A percentile compares a stretch with the other conserved stretches of the same genome.
Conservation (phyloP, 2,797 vertebrate genomes). For the Amblyraja radiata region DNA sequence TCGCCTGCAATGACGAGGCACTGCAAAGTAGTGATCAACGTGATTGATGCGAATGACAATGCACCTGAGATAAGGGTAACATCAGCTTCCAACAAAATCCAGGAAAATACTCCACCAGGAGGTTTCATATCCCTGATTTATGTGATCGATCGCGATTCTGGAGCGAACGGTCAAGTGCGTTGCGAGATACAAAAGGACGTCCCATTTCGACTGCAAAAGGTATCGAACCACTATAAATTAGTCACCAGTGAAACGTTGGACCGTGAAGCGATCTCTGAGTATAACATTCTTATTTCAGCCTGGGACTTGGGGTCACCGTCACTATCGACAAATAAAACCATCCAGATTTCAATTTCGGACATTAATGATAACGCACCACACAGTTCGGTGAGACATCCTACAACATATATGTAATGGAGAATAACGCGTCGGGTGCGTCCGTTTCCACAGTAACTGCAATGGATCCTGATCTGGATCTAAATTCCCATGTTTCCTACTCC, state of each 20-base stretch:
- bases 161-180: constrained; percentile 15
- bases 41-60: constrained; percentile 54
- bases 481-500: constrained; percentile 50
- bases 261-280: not conserved
- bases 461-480: constrained; percentile 51
- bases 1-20: constrained; percentile 44
- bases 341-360: not conserved
- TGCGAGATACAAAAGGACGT: not conserved
- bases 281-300: not conserved
- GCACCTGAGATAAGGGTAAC: not conserved
- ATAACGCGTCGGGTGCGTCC: constrained; percentile 54
- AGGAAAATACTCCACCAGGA: constrained; percentile 45
- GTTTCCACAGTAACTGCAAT: constrained; percentile 47
- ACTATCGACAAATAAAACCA: not conserved
- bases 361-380: not conserved
- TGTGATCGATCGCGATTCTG: constrained; percentile 37
- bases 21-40: constrained; percentile 47
- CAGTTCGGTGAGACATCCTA: not conserved
- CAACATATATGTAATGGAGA: constrained; percentile 47
- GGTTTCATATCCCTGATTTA: constrained; percentile 27
- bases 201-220: not conserved
- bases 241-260: not conserved
- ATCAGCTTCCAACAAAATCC: constrained; percentile 27
- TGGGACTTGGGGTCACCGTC: not conserved
- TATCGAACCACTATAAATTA: not conserved